These are phyloP conservation scores for Dendrocincla tyrannina DNA, from an alignment of 2,797 vertebrate genomes.

Conservation along the genomic window DNA sequence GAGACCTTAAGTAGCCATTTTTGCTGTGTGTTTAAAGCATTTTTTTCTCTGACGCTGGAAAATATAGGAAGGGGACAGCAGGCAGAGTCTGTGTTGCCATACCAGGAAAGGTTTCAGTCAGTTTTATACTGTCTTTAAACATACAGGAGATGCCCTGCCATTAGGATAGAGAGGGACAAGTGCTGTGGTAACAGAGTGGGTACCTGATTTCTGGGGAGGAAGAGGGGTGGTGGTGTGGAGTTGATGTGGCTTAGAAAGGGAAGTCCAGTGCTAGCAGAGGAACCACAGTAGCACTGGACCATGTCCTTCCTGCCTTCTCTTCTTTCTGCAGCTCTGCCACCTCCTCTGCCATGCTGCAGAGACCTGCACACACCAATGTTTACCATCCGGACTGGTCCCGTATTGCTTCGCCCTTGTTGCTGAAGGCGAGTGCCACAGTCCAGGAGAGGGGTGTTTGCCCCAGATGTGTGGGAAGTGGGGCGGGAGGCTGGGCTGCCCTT, in stretches of 20 bases:
- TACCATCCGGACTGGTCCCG: accelerated
- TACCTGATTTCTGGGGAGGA: not conserved
- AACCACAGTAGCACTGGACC: accelerated
- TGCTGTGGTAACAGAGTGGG: accelerated
- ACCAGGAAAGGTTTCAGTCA: not conserved
- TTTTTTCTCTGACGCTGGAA: not conserved
- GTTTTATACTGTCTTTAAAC: not conserved
- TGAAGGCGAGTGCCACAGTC: accelerated
- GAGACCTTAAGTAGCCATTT: not conserved
- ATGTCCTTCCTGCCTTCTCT: not conserved
- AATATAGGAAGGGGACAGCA: not conserved
- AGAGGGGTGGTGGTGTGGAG: accelerated
- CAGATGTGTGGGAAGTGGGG: accelerated
- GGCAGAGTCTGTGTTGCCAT: not conserved
- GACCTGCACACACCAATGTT: accelerated
- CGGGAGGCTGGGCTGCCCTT: not conserved
- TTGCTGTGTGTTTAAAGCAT: not conserved
- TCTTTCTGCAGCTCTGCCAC: not conserved
- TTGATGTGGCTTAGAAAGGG: not conserved
- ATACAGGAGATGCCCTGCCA: not conserved
- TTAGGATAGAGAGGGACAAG: not conserved
- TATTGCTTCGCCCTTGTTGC: not conserved
- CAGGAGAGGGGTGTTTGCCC: not conserved
- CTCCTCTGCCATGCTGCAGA: accelerated
- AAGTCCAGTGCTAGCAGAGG: not conserved